phyloP scores from a whole-genome alignment of 1,140 invertebrate genomes.

The Musca domestica region DNA sequence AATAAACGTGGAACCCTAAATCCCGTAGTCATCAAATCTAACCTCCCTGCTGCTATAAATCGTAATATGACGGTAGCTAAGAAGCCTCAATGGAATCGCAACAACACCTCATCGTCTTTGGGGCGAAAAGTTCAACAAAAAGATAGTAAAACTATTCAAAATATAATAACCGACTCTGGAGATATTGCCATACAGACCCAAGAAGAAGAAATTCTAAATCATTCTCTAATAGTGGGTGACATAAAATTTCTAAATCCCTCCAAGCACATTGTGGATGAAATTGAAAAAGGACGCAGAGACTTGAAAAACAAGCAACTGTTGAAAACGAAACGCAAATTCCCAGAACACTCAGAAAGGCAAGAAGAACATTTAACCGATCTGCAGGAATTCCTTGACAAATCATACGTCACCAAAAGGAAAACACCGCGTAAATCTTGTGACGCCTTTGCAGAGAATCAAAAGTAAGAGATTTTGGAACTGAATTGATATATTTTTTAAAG shows the following conservation, averaged over 20 bases:
- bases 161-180: neutral
- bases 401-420: slow-evolving; percentile 34
- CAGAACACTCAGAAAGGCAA: slow-evolving; percentile 33
- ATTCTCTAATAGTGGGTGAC: slow-evolving; percentile 35
- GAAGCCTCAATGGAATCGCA: no score
- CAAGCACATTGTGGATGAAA: slow-evolving; percentile 23
- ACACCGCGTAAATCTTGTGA: slow-evolving; percentile 28
- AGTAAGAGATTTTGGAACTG: slow-evolving; percentile 14
- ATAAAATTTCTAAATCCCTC: slow-evolving; percentile 37
- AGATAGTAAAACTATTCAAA: no score
- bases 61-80: no score
- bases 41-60: no score
- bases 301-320: slow-evolving; percentile 8
- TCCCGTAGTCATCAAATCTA: no score
- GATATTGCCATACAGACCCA: slow-evolving; percentile 44
- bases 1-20: no score
- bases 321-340: slow-evolving; percentile 34
- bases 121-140: no score
- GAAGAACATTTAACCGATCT: slow-evolving; percentile 43
- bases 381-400: slow-evolving; percentile 39
- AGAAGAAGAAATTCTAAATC: slow-evolving; percentile 42
- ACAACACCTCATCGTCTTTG: no score
- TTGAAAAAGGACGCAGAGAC: slow-evolving; percentile 12
- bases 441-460: slow-evolving; percentile 18
- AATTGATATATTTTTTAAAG: slow-evolving; percentile 10